Base-by-base conservation (phyloP, 2,113 vertebrate genomes). In the Phasianus colchicus region DNA sequence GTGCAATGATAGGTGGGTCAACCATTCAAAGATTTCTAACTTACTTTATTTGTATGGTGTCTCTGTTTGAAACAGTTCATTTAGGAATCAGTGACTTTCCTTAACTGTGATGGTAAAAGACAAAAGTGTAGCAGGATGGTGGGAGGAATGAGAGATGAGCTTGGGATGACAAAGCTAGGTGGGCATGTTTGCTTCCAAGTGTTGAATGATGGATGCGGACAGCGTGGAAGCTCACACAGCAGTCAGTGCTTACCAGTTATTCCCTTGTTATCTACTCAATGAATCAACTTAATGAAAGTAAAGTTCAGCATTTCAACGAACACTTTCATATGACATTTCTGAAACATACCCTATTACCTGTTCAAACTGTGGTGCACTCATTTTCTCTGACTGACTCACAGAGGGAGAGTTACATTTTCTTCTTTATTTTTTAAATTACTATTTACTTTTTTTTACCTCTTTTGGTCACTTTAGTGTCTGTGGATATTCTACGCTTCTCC, bases 251-350 rank as follows among this genome's bases (percentile, higher is more conserved):
- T 95, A 92, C 80, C 93, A 92, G 89, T 89, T 92, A 92, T 93
- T 93, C 83, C 75, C 81, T 83, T 85, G 91, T 92, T 92, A 96
- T 91, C 40, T 90, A 60, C 83, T 93, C 85, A 75, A 86, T 97
- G 94, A 95, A 96, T 97, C 95, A 96, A 86, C 48, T 81, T 96
- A 97, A 97, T 90, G 89, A 87, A 96, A 77, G 73, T 24, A 71
- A 95, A 94, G 88, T 93, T 96, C 90, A 95, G 47, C 79, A 91
- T 96, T 94, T 93, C 89, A 93, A 94, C 91, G 86, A 96, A 97
- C 54, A 63, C 54, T 93, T 95, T 96, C 66, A 63, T 89, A 63
- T 0, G 13, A 57, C 85, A 79, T 74, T 96, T 83, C 83, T 87
- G 92, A 93, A 96, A 90, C 43, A 40, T 79, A 34, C 32, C 67